phyloP scores from a whole-genome alignment of 53 echinoderm and acorn worm species.

The Astropecten irregularis region DNA sequence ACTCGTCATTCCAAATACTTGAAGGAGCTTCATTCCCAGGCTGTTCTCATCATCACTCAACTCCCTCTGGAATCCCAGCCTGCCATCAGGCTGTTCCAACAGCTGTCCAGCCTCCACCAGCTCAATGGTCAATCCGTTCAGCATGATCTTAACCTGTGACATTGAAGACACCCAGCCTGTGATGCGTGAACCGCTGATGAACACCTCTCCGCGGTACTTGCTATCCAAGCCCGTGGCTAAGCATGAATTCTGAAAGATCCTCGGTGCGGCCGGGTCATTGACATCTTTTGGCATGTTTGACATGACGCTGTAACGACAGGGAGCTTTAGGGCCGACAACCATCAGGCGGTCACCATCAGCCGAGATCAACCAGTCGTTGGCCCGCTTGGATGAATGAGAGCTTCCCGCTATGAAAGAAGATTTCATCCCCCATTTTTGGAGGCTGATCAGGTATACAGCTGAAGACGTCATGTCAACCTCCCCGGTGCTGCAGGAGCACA shows the following conservation, averaged over 20 bases:
- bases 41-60: constrained; percentile 72
- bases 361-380: constrained; percentile 75
- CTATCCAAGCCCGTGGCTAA: constrained; percentile 63
- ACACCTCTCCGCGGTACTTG: constrained; percentile 51
- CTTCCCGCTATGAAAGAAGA: constrained; percentile 65
- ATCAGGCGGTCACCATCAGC: constrained; percentile 22
- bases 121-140: constrained; percentile 57
- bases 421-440: constrained; percentile 46
- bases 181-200: constrained; percentile 50
- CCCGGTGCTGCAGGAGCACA: constrained; percentile 78
- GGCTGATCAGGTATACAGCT: constrained; percentile 72
- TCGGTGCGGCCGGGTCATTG: background rate
- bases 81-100: constrained; percentile 77
- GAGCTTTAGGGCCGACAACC: constrained; percentile 67
- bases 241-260: constrained; percentile 58
- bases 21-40: constrained; percentile 69
- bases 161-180: constrained; percentile 63
- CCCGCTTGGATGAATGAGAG: constrained; percentile 41
- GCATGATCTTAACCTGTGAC: constrained; percentile 56
- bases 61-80: constrained; percentile 78
- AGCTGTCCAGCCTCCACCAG: constrained; percentile 50
- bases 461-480: constrained; percentile 70
- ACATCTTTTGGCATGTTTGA: constrained; percentile 73
- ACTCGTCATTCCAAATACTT: constrained; percentile 62
- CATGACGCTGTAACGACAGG: constrained; percentile 71